Evolutionary conservation across 2,113 vertebrate species (phyloP).

Genomic region (Grammomys surdaster): DNA sequence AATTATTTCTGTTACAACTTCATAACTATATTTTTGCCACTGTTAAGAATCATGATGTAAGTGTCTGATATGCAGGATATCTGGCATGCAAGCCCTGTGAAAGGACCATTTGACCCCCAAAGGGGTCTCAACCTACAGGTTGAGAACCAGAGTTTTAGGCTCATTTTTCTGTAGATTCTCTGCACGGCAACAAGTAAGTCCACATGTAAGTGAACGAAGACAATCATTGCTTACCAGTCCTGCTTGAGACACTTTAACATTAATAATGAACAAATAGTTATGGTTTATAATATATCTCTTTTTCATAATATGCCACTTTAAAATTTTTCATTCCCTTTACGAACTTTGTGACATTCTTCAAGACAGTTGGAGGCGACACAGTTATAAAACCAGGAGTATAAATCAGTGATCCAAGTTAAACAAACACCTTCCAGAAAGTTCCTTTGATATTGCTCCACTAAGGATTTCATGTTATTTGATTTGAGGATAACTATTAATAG

Average conservation of each 20-base stretch:
- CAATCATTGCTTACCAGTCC: neutral
- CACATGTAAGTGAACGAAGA: neutral
- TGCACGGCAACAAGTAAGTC: neutral
- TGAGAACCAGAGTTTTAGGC: neutral
- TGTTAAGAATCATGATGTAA: neutral
- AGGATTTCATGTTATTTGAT: constrained; percentile 4
- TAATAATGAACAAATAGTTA: constrained; percentile 11
- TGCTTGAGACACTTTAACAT: neutral
- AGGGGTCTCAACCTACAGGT: neutral
- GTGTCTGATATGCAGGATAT: neutral
- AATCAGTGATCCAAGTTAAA: constrained; percentile 20
- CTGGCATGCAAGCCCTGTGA: neutral
- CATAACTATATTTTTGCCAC: neutral
- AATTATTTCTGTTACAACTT: neutral
- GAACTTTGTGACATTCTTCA: neutral
- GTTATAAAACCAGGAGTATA: constrained; percentile 25
- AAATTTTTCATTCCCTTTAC: neutral
- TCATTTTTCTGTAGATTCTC: neutral
- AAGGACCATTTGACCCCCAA: neutral
- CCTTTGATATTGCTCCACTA: neutral
- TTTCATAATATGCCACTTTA: neutral
- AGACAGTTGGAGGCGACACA: neutral
- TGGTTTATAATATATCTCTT: neutral
- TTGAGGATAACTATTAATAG: constrained; percentile 8
- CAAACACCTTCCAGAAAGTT: constrained; percentile 28